phyloP scores from a whole-genome alignment of 2,797 vertebrate genomes.

The Macropus fuliginosus region DNA sequence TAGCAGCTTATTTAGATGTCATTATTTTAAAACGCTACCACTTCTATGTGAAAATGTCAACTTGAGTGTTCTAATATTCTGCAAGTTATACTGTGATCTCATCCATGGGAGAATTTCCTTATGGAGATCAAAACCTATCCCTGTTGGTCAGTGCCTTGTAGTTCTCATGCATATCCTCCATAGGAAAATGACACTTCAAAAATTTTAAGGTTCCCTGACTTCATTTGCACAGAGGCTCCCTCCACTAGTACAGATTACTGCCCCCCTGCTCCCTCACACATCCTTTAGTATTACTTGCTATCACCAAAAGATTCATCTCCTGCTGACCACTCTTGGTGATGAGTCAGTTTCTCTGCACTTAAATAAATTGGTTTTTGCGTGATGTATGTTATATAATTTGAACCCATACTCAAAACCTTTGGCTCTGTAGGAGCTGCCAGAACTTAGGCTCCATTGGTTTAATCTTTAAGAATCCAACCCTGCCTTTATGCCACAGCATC shows the following conservation, averaged over 20 bases:
- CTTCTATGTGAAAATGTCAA: slow-evolving; percentile 50
- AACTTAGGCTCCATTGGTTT: background rate
- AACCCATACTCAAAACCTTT: background rate
- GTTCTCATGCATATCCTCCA: background rate
- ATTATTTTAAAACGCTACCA: slow-evolving; percentile 48
- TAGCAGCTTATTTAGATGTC: slow-evolving; percentile 39
- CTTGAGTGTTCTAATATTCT: background rate
- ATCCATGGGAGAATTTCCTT: background rate
- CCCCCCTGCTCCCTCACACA: background rate
- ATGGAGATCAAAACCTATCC: background rate
- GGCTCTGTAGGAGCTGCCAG: background rate
- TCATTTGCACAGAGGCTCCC: background rate
- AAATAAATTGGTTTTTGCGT: background rate
- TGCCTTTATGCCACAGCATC: background rate
- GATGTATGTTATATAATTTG: background rate
- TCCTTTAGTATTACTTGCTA: background rate
- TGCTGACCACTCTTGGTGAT: background rate
- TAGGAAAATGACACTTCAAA: background rate
- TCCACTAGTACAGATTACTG: background rate
- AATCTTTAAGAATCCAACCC: background rate
- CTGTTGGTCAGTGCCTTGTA: background rate
- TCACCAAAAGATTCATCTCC: background rate
- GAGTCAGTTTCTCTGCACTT: background rate
- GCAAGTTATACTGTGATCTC: background rate
- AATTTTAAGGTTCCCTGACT: background rate